These are phyloP conservation scores for Pampusana beccarii DNA, from an alignment of 2,113 vertebrate species.

Conservation along the genomic window DNA sequence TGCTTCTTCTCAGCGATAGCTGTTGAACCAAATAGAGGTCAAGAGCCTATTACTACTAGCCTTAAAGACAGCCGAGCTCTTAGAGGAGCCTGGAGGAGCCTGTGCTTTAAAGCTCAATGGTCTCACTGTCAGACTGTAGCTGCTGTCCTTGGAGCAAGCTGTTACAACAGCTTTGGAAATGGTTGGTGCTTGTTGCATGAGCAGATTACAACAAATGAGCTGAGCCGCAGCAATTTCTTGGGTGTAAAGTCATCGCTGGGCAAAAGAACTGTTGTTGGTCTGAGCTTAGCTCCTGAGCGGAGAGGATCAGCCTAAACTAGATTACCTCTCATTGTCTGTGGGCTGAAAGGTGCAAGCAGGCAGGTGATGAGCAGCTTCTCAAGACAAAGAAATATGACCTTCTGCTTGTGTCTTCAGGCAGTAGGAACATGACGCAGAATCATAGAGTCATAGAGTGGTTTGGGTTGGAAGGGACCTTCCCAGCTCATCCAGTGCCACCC, in stretches of 20 bases:
- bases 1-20: neutral
- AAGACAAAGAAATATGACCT: neutral
- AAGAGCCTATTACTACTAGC: neutral
- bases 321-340: neutral
- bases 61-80: neutral
- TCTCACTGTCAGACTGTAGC: neutral
- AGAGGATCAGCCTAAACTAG: neutral
- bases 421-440: neutral
- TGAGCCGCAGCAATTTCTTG: neutral
- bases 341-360: neutral
- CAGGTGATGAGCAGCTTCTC: neutral
- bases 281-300: neutral
- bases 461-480: too few species aligned
- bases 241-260: fast-evolving
- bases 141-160: neutral
- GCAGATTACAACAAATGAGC: neutral
- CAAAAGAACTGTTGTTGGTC: neutral
- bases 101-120: neutral
- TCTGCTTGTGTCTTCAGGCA: neutral
- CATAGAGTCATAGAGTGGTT: too few species aligned
- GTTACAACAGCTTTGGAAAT: neutral
- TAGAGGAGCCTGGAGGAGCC: neutral
- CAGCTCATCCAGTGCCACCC: too few species aligned
- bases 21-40: slow-evolving; percentile 17
- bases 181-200: neutral